Conservation (phyloP, 2,797 vertebrate species). For the Ptychobarbus kaznakovi region DNA sequence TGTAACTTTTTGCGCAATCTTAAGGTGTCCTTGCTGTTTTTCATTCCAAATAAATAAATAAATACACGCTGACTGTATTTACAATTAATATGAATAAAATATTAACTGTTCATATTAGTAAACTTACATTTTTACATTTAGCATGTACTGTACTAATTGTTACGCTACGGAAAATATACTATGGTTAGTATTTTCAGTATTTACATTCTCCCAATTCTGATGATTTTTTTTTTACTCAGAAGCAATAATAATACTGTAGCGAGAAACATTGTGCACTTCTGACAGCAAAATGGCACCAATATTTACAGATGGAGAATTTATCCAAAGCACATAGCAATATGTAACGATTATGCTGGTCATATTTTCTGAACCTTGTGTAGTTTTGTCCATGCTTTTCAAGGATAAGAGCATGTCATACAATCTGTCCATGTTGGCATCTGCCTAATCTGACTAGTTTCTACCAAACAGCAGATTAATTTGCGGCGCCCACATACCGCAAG, state of each 20-base stretch:
- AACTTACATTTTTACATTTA: background rate
- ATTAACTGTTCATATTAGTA: background rate
- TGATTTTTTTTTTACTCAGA: background rate
- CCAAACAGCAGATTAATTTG: background rate
- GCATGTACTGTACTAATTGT: background rate
- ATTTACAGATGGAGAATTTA: too few relatives aligned
- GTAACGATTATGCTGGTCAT: background rate
- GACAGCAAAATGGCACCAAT: too few relatives aligned
- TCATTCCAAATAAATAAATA: background rate
- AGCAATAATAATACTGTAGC: too few relatives aligned
- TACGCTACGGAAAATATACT: background rate
- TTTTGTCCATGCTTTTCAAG: conserved; percentile 5
- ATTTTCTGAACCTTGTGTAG: conserved; percentile 2
- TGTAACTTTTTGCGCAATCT: background rate
- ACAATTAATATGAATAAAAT: background rate
- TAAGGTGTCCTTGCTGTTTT: background rate
- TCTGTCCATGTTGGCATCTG: conserved; percentile 14
- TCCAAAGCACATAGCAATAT: too few relatives aligned
- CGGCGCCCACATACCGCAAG: background rate
- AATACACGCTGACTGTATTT: background rate
- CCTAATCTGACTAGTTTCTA: conserved; percentile 16
- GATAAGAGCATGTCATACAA: conserved; percentile 11
- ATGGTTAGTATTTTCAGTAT: background rate
- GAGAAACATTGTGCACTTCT: too few relatives aligned
- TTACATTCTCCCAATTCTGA: background rate